phyloP scores from a whole-genome alignment of 2,888 invertebrate species.

The Zele albiditarsus region DNA sequence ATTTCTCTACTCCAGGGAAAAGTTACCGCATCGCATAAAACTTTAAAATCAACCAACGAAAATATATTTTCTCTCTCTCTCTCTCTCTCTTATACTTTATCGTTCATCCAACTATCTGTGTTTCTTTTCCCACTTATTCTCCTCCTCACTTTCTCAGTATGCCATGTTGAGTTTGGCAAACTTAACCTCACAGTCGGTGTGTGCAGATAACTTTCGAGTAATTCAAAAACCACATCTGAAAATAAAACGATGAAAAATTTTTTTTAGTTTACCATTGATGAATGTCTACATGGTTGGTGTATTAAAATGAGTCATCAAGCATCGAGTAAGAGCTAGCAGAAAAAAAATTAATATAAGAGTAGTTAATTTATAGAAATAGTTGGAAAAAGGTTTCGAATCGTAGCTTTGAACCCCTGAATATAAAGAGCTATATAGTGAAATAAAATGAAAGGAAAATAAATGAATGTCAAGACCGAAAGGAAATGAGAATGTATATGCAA shows the following conservation, averaged over 20 bases:
- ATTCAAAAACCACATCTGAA: background rate
- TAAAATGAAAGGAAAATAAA: background rate
- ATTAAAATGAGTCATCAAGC: background rate
- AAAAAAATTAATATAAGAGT: background rate
- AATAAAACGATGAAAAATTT: background rate
- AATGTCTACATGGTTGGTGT: background rate
- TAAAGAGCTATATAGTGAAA: too few species aligned
- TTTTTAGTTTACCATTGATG: background rate
- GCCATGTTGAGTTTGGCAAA: background rate
- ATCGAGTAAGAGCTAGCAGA: background rate
- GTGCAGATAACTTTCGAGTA: slow-evolving; percentile 1
- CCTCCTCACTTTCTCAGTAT: background rate
- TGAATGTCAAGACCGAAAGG: background rate
- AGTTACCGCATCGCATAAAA: slow-evolving; percentile 6
- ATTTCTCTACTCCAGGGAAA: background rate
- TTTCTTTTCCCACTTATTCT: background rate
- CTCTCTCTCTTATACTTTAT: background rate
- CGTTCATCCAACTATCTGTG: background rate
- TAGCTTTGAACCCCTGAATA: too few species aligned
- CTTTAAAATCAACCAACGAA: slow-evolving; percentile 1
- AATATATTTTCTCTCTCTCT: slow-evolving; percentile 6
- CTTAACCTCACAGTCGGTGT: slow-evolving; percentile 7
- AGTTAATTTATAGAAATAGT: background rate
- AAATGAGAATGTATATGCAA: slow-evolving; percentile 8
- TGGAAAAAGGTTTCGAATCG: background rate